Base-by-base conservation (phyloP, 2,113 vertebrate genomes). In the Acanthochromis polyacanthus region DNA sequence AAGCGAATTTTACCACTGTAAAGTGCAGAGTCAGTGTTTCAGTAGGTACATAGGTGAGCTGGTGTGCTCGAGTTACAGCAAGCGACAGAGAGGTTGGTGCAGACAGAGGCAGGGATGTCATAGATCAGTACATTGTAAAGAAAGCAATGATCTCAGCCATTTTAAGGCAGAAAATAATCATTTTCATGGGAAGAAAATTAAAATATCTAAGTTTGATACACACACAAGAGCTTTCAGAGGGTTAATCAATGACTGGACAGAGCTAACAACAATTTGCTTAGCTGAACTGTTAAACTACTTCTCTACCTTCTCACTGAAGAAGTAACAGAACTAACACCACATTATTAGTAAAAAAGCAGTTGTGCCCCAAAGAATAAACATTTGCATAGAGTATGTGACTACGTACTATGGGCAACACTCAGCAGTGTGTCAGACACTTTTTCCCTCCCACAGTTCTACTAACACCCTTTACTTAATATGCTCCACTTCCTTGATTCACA, bases 401-500 rank as follows among this genome's bases (percentile, higher is more conserved):
- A 14, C 40, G 46, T 17, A 32, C 23, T 74, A 63, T n/a, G 55
- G 50, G 12, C 3, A 55, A 19, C 14, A 30, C 10, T 19, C 25
- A 46, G 16, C 15, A 50, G 16, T 48, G 23, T 32, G 71, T 17
- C 40, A 1, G 52, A 16, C 50, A 5, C n/a, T 58, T 32, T 59
- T 25, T 63, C 17, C n/a, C 32, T 53, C 5, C 10, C 52, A n/a
- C 48, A 14, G 4, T 14, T 52, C 10, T 38, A 17, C 36, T 1
- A 57, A 25, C 43, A 30, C 68, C 32, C 17, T 63, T 45, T 51
- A 46, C n/a, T 75, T n/a, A 55, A 28, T 67, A 25, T 22, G 75
- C 72, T 75, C 80, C 61, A 84, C 15, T 80, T 82, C 51, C 58
- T 82, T 78, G 52, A 86, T 70, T 72, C 60, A 78, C 55, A 48